Evolutionary conservation across 1,140 invertebrate genomes (phyloP).

Genomic region (Thalassaphorura encarpata): DNA sequence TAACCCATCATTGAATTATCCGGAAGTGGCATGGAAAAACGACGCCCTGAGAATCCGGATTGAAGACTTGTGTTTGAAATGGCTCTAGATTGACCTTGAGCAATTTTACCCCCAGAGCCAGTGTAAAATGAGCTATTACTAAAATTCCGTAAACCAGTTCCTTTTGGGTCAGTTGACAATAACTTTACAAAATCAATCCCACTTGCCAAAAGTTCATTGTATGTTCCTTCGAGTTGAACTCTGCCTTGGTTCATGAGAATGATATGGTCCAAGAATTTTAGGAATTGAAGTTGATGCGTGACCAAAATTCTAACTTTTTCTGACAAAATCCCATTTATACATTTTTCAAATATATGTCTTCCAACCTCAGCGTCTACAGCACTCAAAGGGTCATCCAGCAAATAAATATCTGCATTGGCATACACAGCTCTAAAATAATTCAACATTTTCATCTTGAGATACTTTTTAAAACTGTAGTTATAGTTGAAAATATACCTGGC

Average conservation of each 20-base stretch:
- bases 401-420: slow-evolving; percentile 43
- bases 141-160: not conserved
- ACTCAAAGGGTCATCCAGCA: slow-evolving; percentile 46
- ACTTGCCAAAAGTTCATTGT: slow-evolving; percentile 44
- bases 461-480: too few relatives aligned
- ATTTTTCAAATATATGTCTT: slow-evolving; percentile 42
- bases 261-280: slow-evolving; percentile 63
- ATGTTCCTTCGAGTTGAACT: slow-evolving; percentile 47
- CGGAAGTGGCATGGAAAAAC: not conserved
- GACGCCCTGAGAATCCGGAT: not conserved
- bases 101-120: not conserved
- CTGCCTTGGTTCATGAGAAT: slow-evolving; percentile 60
- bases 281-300: slow-evolving; percentile 75
- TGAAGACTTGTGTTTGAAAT: not conserved
- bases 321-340: slow-evolving; percentile 50
- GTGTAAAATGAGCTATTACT: not conserved
- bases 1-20: not conserved
- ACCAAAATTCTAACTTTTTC: slow-evolving; percentile 66
- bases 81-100: not conserved
- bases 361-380: slow-evolving; percentile 46
- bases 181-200: slow-evolving; percentile 56
- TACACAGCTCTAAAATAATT: slow-evolving; percentile 44
- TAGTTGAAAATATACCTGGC: slow-evolving; percentile 52
- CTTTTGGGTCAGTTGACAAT: too few relatives aligned
- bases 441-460: too few relatives aligned